These are phyloP conservation scores for Scomber colias DNA, from an alignment of 2,113 vertebrate genomes.

Conservation along the genomic window DNA sequence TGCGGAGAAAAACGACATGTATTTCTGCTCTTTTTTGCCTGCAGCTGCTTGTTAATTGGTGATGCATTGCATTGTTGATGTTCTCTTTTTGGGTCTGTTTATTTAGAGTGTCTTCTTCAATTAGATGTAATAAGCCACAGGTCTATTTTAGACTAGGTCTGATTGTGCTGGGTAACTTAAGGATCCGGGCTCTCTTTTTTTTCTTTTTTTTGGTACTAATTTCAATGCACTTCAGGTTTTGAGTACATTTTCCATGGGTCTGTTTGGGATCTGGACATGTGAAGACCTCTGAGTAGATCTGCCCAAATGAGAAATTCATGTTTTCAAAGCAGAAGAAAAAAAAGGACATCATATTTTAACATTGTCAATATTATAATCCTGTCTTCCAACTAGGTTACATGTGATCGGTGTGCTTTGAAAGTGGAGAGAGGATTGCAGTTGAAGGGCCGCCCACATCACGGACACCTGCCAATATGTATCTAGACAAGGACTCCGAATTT, in stretches of 20 bases:
- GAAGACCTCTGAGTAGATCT: background rate
- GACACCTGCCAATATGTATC: slow-evolving; percentile 9
- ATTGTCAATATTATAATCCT: background rate
- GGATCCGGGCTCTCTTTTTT: background rate
- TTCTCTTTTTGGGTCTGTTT: background rate
- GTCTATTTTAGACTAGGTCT: background rate
- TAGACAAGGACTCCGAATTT: slow-evolving; percentile 31
- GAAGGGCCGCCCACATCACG: background rate
- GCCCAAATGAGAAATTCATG: background rate
- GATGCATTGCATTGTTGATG: background rate
- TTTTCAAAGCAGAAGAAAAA: background rate
- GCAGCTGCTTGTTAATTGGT: background rate
- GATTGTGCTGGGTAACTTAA: background rate
- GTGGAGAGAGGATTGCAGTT: background rate
- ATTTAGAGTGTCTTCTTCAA: background rate
- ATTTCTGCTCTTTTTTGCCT: background rate
- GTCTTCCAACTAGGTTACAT: background rate
- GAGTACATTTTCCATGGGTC: background rate
- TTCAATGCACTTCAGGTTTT: background rate
- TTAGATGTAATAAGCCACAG: background rate
- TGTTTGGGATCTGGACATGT: background rate
- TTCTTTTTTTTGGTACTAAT: background rate
- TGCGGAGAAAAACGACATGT: background rate
- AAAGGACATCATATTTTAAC: background rate
- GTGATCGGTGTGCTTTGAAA: background rate